Evolutionary conservation across 2,797 vertebrate species (phyloP).

Genomic region (Phrynocephalus guinanensis): DNA sequence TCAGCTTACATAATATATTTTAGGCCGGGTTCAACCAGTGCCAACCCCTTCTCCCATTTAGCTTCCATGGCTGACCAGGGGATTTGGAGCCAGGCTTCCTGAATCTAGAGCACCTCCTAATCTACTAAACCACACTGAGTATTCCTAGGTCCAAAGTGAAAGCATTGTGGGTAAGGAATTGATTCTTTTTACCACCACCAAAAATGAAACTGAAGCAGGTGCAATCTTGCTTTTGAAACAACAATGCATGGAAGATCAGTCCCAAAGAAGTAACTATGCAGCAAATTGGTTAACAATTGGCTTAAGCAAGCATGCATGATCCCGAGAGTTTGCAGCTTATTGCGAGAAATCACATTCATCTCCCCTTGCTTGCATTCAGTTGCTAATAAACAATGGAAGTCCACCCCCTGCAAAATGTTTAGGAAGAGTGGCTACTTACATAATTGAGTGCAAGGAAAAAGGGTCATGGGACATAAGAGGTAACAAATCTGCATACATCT

Average conservation of each 20-base stretch:
- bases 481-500: not conserved
- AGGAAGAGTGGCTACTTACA: not conserved
- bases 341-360: slow-evolving; percentile 45
- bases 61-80: not conserved
- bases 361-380: slow-evolving; percentile 54
- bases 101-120: not conserved
- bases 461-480: not conserved
- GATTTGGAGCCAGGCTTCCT: not conserved
- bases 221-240: not conserved
- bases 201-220: not conserved
- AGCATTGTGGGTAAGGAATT: not conserved
- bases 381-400: slow-evolving; percentile 71
- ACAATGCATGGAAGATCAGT: not conserved
- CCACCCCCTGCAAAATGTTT: slow-evolving; percentile 37
- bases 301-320: not conserved
- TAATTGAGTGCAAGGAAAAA: not conserved
- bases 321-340: not conserved
- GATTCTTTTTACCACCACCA: not conserved
- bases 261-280: not conserved
- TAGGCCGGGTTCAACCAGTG: not conserved
- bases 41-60: not conserved
- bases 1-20: too few species aligned
- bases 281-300: not conserved
- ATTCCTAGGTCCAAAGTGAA: not conserved
- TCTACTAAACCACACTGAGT: too few species aligned